Conservation (phyloP, 2,113 vertebrate genomes). For the Myxocyprinus asiaticus region DNA sequence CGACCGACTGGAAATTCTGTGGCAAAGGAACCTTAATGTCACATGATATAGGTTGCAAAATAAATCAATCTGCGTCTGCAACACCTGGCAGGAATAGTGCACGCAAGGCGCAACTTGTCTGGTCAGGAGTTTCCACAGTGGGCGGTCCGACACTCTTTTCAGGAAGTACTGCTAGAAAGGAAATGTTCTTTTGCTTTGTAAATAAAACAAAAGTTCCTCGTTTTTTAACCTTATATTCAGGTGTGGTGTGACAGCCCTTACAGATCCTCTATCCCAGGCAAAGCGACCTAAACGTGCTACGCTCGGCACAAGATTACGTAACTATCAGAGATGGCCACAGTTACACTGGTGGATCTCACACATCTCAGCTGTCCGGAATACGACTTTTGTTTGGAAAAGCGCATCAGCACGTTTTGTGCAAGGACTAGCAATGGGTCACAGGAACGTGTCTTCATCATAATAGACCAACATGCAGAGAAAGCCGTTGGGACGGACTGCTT, state of each 20-base stretch:
- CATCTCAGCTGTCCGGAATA: conserved; percentile 34
- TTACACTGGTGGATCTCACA: conserved; percentile 55
- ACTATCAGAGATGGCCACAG: conserved; percentile 46
- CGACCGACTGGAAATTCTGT: not conserved
- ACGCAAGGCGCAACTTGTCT: not conserved
- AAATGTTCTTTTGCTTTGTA: conserved; percentile 6
- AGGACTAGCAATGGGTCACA: not conserved
- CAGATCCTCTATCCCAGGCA: not conserved
- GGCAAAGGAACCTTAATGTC: not conserved
- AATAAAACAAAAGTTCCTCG: conserved; percentile 23
- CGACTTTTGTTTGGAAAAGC: conserved; percentile 38
- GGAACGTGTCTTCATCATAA: conserved; percentile 47
- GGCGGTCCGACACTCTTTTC: conserved; percentile 30
- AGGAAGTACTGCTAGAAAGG: conserved; percentile 43
- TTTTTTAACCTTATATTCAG: not conserved
- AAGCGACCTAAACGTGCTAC: no score
- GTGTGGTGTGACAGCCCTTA: not conserved
- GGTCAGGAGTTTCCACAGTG: conserved; percentile 46
- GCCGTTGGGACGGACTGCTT: not conserved
- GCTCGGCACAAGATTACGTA: no score
- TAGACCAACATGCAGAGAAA: not conserved
- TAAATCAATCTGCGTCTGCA: not conserved
- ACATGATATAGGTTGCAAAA: not conserved
- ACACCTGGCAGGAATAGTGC: not conserved
- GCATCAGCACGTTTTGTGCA: conserved; percentile 18